Percentiles rank a stretch among this genome's conserved stretches.
Conservation (phyloP, 2,797 vertebrate genomes). For the Odontamblyopus lacepedii region DNA sequence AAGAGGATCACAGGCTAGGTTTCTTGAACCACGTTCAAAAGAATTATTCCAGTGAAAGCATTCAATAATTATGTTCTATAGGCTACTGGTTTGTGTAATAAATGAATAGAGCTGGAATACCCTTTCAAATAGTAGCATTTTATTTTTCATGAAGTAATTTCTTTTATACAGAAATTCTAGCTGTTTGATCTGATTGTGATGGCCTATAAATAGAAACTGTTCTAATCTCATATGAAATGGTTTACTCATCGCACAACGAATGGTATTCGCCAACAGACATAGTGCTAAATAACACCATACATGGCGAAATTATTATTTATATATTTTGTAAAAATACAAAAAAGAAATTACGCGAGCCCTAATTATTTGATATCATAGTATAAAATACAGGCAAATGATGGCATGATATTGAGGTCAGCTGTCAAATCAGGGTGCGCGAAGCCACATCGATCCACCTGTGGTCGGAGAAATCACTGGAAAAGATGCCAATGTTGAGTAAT, state of each 20-base stretch:
- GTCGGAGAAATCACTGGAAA: background rate
- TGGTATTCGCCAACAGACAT: background rate
- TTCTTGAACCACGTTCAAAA: background rate
- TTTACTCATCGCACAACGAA: background rate
- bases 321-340: background rate
- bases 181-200: background rate
- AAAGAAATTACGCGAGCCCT: background rate
- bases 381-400: background rate
- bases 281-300: background rate
- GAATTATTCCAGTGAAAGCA: background rate
- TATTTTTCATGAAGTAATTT: background rate
- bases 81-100: background rate
- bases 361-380: background rate
- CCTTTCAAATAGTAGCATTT: background rate
- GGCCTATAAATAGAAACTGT: background rate
- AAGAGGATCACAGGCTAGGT: background rate
- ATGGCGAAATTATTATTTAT: background rate
- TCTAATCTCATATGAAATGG: background rate
- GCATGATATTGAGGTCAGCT: constrained; percentile 51
- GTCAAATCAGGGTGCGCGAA: constrained; percentile 56
- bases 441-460: background rate
- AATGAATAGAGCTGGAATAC: background rate
- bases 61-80: background rate
- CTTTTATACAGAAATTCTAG: background rate
- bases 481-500: background rate